Evolutionary conservation across 2,113 vertebrate species (phyloP).

Genomic region (Indri indri): DNA sequence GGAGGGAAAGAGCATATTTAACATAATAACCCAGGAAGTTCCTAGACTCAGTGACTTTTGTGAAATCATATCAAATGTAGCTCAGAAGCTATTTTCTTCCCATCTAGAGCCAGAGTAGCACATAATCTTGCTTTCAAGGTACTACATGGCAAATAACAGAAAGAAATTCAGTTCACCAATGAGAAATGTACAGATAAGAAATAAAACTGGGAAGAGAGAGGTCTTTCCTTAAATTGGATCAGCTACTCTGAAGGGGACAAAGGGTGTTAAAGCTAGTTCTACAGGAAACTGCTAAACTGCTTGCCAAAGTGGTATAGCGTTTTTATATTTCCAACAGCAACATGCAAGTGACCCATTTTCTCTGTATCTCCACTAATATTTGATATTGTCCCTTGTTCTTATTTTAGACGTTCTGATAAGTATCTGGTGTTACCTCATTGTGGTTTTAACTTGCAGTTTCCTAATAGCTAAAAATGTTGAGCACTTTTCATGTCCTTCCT

Average conservation of each 20-base stretch:
- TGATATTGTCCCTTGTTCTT: not conserved
- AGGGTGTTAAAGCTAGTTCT: not conserved
- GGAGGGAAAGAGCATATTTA: not conserved
- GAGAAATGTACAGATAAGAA: not conserved
- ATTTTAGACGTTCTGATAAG: not conserved
- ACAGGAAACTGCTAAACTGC: not conserved
- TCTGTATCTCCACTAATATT: not conserved
- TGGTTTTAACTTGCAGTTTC: not conserved
- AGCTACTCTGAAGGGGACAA: not conserved
- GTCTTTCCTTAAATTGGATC: not conserved
- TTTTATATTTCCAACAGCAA: not conserved
- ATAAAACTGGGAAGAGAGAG: not conserved
- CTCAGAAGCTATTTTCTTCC: not conserved
- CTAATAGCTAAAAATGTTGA: not conserved
- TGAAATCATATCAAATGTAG: not conserved
- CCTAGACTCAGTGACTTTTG: not conserved
- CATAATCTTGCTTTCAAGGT: not conserved
- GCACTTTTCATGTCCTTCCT: not conserved
- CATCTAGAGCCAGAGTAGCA: not conserved
- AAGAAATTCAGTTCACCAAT: not conserved
- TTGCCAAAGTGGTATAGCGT: not conserved
- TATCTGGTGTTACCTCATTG: not conserved
- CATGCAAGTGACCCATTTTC: not conserved
- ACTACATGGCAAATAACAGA: not conserved
- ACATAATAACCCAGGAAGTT: not conserved